Conservation (phyloP, 1,140 invertebrate species). For the Bemisia tabaci region DNA sequence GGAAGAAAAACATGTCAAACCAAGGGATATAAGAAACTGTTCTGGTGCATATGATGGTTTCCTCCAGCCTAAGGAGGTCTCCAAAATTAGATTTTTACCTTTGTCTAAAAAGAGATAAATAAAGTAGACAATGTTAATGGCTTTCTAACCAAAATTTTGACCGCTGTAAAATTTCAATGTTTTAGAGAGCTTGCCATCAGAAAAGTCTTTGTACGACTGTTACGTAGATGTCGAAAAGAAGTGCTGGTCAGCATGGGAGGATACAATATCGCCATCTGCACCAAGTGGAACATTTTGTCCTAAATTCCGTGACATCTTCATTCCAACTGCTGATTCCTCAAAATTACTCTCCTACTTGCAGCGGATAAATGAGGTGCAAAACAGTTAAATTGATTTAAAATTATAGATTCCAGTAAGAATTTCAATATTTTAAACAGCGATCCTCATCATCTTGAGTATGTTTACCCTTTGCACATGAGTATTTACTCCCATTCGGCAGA, state of each 20-base stretch:
- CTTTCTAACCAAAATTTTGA: constrained; percentile 58
- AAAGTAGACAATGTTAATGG: constrained; percentile 66
- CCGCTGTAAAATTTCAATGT: constrained; percentile 35
- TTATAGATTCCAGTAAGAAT: neutral
- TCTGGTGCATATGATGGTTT: too few relatives aligned
- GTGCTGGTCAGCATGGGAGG: neutral
- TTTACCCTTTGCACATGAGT: too few relatives aligned
- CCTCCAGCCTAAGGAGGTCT: too few relatives aligned
- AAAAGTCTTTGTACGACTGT: neutral
- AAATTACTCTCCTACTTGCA: constrained; percentile 60
- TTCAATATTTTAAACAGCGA: too few relatives aligned
- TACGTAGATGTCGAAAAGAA: neutral
- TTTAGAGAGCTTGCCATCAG: neutral
- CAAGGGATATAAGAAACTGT: too few relatives aligned
- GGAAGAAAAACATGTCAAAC: too few relatives aligned
- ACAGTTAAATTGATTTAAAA: too few relatives aligned
- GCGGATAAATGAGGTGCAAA: constrained; percentile 53
- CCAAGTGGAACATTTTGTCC: too few relatives aligned
- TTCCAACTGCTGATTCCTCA: constrained; percentile 77
- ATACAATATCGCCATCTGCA: neutral
- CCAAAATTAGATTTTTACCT: too few relatives aligned
- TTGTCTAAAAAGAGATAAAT: too few relatives aligned
- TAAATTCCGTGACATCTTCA: constrained; percentile 72
- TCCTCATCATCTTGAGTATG: too few relatives aligned
- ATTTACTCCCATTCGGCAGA: too few relatives aligned